A percentile compares a stretch with the other conserved stretches of the same genome.
phyloP scores from a whole-genome alignment of 30 jellyfish, hydroid and myxozoan species.

The Aurelia aurita complex sp. Pacific region DNA sequence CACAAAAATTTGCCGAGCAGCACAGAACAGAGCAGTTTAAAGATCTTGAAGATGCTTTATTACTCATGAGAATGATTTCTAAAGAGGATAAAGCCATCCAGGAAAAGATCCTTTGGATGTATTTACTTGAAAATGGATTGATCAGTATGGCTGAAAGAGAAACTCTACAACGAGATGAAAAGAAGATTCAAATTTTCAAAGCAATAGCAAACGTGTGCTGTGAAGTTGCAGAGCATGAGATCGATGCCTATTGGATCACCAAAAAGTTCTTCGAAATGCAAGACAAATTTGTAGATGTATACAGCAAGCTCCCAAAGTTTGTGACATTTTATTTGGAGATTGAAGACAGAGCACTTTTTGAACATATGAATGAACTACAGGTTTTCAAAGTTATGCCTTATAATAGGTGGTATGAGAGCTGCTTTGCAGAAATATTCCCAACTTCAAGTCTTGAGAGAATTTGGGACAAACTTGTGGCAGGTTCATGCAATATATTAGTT shows the following conservation, averaged over 20 bases:
- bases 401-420: slow-evolving; percentile 88
- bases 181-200: slow-evolving; percentile 64
- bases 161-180: slow-evolving; percentile 73
- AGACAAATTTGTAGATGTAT: slow-evolving; percentile 66
- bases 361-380: slow-evolving; percentile 86
- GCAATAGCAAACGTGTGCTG: slow-evolving; percentile 85
- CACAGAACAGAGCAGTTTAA: slow-evolving; percentile 71
- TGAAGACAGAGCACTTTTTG: slow-evolving; percentile 89
- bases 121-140: slow-evolving; percentile 86
- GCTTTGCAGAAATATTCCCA: slow-evolving; percentile 83
- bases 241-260: slow-evolving; percentile 91
- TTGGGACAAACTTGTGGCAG: slow-evolving; percentile 92
- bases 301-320: slow-evolving; percentile 84
- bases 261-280: slow-evolving; percentile 74
- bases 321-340: slow-evolving; percentile 75
- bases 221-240: slow-evolving; percentile 71
- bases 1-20: slow-evolving; percentile 58
- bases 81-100: slow-evolving; percentile 39
- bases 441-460: slow-evolving; percentile 63
- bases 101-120: slow-evolving; percentile 76
- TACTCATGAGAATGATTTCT: slow-evolving; percentile 78
- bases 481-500: slow-evolving; percentile 91
- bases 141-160: slow-evolving; percentile 74
- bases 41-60: slow-evolving; percentile 72
- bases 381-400: slow-evolving; percentile 85